Conservation (phyloP, 1,140 invertebrate genomes). For the Palaemon carinicauda region DNA sequence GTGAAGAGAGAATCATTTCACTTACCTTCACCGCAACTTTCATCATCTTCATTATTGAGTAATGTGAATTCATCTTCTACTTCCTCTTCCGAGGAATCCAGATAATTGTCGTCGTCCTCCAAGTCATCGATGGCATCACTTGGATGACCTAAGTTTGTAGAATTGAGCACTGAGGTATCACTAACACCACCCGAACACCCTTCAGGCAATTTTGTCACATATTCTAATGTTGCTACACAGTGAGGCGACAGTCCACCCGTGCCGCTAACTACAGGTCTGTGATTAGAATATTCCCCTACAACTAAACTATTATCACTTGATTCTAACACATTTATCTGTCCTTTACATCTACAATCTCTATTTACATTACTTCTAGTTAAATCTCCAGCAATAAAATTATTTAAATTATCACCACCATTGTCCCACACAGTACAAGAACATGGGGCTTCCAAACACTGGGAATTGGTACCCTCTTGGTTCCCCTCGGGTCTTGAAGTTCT, state of each 20-base stretch:
- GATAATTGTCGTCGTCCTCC: slow-evolving; percentile 59
- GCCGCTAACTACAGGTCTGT: not conserved
- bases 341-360: slow-evolving; percentile 12
- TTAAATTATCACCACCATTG: slow-evolving; percentile 33
- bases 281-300: not conserved
- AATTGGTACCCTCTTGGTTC: slow-evolving; percentile 12
- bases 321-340: slow-evolving; percentile 1
- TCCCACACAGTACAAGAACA: slow-evolving; percentile 42
- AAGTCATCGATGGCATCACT: slow-evolving; percentile 35
- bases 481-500: slow-evolving; percentile 38
- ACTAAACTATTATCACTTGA: slow-evolving; percentile 6
- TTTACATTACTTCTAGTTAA: slow-evolving; percentile 20
- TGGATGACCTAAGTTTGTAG: not conserved
- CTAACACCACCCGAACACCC: slow-evolving; percentile 45
- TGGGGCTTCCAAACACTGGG: slow-evolving; percentile 23
- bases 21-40: slow-evolving; percentile 60
- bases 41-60: slow-evolving; percentile 56
- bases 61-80: slow-evolving; percentile 33
- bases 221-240: slow-evolving; percentile 56
- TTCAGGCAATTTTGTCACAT: slow-evolving; percentile 58
- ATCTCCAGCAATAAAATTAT: slow-evolving; percentile 18
- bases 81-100: slow-evolving; percentile 58
- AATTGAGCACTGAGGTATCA: slow-evolving; percentile 25
- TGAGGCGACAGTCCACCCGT: slow-evolving; percentile 43
- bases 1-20: not conserved